These are phyloP conservation scores for Catostomus latipinnis DNA, from an alignment of 2,797 vertebrate species.

Conservation along the genomic window DNA sequence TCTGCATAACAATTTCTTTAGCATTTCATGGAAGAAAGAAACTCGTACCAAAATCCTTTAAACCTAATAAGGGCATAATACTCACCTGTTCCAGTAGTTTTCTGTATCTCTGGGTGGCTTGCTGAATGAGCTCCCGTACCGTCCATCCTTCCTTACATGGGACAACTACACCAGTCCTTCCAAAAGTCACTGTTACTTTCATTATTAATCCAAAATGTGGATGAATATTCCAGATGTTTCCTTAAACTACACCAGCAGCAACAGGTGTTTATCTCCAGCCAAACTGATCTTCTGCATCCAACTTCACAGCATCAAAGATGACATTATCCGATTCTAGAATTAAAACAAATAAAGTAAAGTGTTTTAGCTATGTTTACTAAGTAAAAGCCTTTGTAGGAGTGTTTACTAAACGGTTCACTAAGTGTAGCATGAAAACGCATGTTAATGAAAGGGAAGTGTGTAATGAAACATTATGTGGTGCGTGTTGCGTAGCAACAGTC, in stretches of 20 bases:
- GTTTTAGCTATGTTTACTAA: background rate
- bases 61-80: background rate
- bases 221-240: slow-evolving; percentile 3
- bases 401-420: slow-evolving; percentile 12
- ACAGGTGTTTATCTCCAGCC: background rate
- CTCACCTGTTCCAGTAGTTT: slow-evolving; percentile 91
- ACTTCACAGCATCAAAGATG: background rate
- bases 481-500: slow-evolving; percentile 16
- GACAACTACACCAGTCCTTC: slow-evolving; percentile 91
- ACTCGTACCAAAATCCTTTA: background rate
- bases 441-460: background rate
- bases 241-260: slow-evolving; percentile 10
- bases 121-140: slow-evolving; percentile 90
- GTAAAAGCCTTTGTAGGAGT: background rate
- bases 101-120: slow-evolving; percentile 93
- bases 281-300: slow-evolving; percentile 6
- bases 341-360: too few relatives aligned
- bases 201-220: slow-evolving; percentile 73
- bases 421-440: background rate
- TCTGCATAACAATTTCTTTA: too few relatives aligned
- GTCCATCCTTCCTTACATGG: slow-evolving; percentile 93
- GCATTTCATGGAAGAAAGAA: too few relatives aligned
- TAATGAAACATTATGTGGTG: background rate
- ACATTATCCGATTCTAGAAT: background rate
- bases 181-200: slow-evolving; percentile 96